Evolutionary conservation across 2,113 vertebrate genomes (phyloP), one percentile per base, ranked within the genome.

Genomic region (Machaerirhynchus nigripectus): DNA sequence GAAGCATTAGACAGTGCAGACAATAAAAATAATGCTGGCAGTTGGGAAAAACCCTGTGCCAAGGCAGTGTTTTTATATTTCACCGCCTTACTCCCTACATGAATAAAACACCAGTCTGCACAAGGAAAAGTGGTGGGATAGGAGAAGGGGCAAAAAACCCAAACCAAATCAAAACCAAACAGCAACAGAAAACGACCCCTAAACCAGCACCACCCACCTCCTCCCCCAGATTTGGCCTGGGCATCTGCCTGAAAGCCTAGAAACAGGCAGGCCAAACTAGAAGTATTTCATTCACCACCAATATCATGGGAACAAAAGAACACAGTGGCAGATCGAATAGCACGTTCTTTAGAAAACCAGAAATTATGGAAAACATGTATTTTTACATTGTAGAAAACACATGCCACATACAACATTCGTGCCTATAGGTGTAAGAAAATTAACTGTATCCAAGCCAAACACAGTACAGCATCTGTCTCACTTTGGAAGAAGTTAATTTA

Each of bases 381-480:
- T 35, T 60, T 76, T 40, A 35, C 23, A 49, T 19, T 74, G 13
- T 60, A 40, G 67, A 24, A 77, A 84, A 89, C 53, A 27, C 11
- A 6, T 47, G 12, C 23, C 7, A 30, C 5, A 8, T 15, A 30
- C 30, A 76, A 46, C 15, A 10, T 16, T 47, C 1, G 2, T 57
- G 19, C 3, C 19, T 65, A 10, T 6, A 77, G 23, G 18, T 26
- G 4, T 64, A 46, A 86, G 71, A 80, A 80, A 80, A 90, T 57
- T 61, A 61, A 52, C 49, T 60, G 10, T 20, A 44, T 52, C 14
- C 14, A 19, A 69, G 8, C 23, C 49, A 76, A 76, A 64, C 3
- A 10, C 3, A 39, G 27, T 14, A 31, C 1, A 42, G 7, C 0
- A 1, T 11, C 5, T 39, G 14, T 33, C 13, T 63, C 20, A 20